Conservation (phyloP, 2,888 invertebrate genomes). For the Heteromurus nitidus region DNA sequence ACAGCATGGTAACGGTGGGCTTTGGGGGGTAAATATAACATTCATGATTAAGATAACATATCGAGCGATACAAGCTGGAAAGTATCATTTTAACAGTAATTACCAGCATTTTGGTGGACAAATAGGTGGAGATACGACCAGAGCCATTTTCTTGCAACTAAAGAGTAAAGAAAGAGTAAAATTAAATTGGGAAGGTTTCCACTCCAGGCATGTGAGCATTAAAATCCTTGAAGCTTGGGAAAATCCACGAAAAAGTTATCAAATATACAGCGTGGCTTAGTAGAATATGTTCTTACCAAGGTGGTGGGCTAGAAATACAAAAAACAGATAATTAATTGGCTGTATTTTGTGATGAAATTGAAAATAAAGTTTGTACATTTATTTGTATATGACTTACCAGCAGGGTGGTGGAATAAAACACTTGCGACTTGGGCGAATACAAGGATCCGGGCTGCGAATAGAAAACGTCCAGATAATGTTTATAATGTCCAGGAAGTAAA, state of each 20-base stretch:
- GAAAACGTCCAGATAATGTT: not conserved
- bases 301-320: conserved; percentile 33
- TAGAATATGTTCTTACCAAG: no score
- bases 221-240: no score
- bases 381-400: conserved; percentile 2
- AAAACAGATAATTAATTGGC: not conserved
- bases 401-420: conserved; percentile 72
- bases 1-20: conserved; percentile 21
- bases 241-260: no score
- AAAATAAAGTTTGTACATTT: no score
- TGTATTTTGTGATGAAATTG: not conserved
- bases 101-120: conserved; percentile 70
- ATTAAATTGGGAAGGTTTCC: no score
- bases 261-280: no score
- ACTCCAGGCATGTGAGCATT: no score
- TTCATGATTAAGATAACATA: no score
- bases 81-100: no score
- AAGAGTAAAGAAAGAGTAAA: no score
- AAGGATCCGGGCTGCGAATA: conserved; percentile 69
- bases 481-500: not conserved
- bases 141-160: conserved; percentile 71
- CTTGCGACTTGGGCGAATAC: conserved; percentile 66
- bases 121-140: conserved; percentile 71
- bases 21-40: not conserved
- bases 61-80: no score